Percentiles rank a stretch among this genome's conserved stretches.
Evolutionary conservation across 2,113 vertebrate species (phyloP).

Genomic region (Numida meleagris): DNA sequence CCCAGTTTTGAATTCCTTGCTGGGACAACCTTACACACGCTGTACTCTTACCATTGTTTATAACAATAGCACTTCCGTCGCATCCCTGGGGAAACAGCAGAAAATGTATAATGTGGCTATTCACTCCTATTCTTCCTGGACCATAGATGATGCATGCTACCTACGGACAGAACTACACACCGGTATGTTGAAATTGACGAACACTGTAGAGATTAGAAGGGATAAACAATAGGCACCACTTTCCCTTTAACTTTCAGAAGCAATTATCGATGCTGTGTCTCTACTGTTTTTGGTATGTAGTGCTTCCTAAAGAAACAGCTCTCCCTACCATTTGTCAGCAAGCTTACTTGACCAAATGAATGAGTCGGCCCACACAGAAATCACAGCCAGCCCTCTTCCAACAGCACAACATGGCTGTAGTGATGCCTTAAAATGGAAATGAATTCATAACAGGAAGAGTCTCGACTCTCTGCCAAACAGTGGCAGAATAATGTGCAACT

Average conservation of each 20-base stretch:
- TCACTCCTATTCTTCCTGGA: not conserved
- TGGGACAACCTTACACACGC: not conserved
- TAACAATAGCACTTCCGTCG: conserved; percentile 23
- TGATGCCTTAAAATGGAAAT: conserved; percentile 25
- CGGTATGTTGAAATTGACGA: not conserved
- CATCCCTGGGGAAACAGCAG: not conserved
- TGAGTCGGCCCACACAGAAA: not conserved
- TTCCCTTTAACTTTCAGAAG: not conserved
- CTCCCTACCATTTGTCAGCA: not conserved
- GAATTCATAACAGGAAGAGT: conserved; percentile 10
- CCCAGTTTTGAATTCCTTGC: not conserved
- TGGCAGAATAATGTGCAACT: not conserved
- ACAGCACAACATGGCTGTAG: not conserved
- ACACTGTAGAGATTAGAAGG: not conserved
- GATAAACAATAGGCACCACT: not conserved
- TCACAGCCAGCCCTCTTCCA: not conserved
- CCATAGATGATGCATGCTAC: not conserved
- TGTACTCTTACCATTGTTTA: not conserved
- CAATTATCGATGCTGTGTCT: not conserved
- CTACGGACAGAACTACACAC: not conserved
- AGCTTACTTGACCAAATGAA: not conserved
- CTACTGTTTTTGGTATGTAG: not conserved
- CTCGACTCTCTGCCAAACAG: not conserved
- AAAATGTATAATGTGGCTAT: not conserved
- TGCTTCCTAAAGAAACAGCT: not conserved